Percentiles rank a stretch among this genome's conserved stretches.
Conservation (phyloP, 2,113 vertebrate genomes). For the Synchiropus splendidus region DNA sequence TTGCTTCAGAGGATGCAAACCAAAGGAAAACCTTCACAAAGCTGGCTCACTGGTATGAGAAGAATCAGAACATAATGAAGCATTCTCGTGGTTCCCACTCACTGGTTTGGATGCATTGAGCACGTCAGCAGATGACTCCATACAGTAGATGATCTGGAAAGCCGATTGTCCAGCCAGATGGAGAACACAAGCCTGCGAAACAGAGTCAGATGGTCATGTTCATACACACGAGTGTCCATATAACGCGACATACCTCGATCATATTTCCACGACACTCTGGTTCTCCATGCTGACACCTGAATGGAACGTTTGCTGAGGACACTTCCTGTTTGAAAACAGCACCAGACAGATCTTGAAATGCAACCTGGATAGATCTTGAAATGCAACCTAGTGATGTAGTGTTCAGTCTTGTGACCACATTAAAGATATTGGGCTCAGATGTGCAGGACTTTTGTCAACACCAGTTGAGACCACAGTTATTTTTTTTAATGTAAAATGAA, state of each 20-base stretch:
- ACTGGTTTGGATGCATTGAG: conserved; percentile 63
- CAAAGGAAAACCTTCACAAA: no score
- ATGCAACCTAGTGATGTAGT: no score
- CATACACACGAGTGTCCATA: neutral
- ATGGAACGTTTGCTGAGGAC: conserved; percentile 52
- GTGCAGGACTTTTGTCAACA: no score
- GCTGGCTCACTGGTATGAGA: neutral
- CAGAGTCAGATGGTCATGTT: neutral
- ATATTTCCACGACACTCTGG: conserved; percentile 76
- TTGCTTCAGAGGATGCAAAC: no score
- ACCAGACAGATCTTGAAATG: neutral
- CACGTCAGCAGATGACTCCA: conserved; percentile 70
- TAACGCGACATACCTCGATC: conserved; percentile 68
- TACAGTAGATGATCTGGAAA: conserved; percentile 71
- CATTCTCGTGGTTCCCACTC: conserved; percentile 20
- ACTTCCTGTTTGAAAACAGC: conserved; percentile 55
- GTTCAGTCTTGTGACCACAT: no score
- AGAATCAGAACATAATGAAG: neutral
- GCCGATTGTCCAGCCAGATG: conserved; percentile 35
- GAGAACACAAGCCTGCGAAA: conserved; percentile 74
- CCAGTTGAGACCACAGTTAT: no score
- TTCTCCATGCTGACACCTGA: conserved; percentile 77
- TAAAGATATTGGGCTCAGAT: no score
- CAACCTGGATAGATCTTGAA: neutral
- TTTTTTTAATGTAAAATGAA: no score